A percentile compares a stretch with the other conserved stretches of the same genome.
These are phyloP conservation scores for Sphaerophoria rueppellii DNA, from an alignment of 2,888 invertebrate genomes.

Conservation along the genomic window DNA sequence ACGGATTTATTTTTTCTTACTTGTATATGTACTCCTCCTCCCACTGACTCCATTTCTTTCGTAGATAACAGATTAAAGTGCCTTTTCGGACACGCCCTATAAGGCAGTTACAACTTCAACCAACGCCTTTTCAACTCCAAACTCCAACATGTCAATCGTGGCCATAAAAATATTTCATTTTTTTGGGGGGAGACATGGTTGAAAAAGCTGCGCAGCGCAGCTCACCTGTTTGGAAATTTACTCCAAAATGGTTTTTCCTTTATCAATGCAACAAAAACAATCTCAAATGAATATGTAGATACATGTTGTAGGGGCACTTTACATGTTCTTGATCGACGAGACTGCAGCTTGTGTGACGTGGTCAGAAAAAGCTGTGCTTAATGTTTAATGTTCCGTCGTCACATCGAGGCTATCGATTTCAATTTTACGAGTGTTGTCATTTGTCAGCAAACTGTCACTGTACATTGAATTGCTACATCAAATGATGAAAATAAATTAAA, in stretches of 20 bases:
- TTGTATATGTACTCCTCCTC: conserved; percentile 24
- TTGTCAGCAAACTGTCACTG: no score
- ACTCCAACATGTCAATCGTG: conserved; percentile 41
- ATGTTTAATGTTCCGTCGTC: no score
- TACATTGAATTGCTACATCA: no score
- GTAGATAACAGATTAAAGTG: conserved; percentile 1
- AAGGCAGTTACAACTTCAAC: conserved; percentile 12
- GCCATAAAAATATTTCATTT: background rate
- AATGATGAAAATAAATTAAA: no score
- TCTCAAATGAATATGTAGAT: background rate
- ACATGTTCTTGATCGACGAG: no score
- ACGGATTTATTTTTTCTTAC: conserved; percentile 1
- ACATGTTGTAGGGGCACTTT: background rate
- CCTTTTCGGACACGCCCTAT: conserved; percentile 42
- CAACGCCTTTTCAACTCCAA: conserved; percentile 14
- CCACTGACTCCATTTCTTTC: conserved; percentile 57
- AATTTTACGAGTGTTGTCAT: no score
- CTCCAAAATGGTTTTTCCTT: background rate
- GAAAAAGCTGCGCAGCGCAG: conserved; percentile 34
- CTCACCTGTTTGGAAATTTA: conserved; percentile 55
- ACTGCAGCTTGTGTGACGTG: no score
- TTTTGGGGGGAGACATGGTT: conserved; percentile 29
- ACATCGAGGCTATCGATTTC: no score
- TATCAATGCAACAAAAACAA: background rate
- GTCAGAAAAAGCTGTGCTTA: no score